These are phyloP conservation scores for Leucophora obtusa DNA, from an alignment of 2,888 invertebrate species.

Conservation along the genomic window DNA sequence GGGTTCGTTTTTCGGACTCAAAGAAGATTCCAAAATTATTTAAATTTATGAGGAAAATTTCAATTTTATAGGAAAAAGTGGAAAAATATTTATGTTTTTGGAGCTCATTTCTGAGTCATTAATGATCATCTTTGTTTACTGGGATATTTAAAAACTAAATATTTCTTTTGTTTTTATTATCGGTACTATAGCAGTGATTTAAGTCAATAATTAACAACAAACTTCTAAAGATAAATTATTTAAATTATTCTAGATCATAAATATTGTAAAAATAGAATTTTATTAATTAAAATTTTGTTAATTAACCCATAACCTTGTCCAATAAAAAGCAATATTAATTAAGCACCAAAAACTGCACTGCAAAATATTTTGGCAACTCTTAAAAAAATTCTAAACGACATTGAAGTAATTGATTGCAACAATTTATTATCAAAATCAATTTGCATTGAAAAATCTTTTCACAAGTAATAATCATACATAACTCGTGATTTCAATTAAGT, in stretches of 20 bases:
- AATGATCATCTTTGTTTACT: too few species aligned
- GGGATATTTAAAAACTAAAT: too few species aligned
- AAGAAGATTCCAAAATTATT: too few species aligned
- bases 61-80: too few species aligned
- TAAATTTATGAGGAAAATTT: too few species aligned
- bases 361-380: slow-evolving; percentile 37
- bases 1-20: too few species aligned
- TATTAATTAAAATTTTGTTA: slow-evolving; percentile 12
- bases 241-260: neutral
- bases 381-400: neutral
- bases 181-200: too few species aligned
- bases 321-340: slow-evolving; percentile 5
- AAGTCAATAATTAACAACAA: too few species aligned
- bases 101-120: too few species aligned
- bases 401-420: slow-evolving; percentile 28
- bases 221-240: too few species aligned
- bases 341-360: slow-evolving; percentile 2
- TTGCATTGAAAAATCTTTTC: neutral
- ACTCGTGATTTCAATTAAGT: neutral
- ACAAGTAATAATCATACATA: neutral
- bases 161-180: too few species aligned
- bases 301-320: slow-evolving; percentile 10
- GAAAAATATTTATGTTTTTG: too few species aligned
- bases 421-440: slow-evolving; percentile 16
- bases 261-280: neutral